Conservation (phyloP, 2,797 vertebrate species). For the Sebastes aleutianus region DNA sequence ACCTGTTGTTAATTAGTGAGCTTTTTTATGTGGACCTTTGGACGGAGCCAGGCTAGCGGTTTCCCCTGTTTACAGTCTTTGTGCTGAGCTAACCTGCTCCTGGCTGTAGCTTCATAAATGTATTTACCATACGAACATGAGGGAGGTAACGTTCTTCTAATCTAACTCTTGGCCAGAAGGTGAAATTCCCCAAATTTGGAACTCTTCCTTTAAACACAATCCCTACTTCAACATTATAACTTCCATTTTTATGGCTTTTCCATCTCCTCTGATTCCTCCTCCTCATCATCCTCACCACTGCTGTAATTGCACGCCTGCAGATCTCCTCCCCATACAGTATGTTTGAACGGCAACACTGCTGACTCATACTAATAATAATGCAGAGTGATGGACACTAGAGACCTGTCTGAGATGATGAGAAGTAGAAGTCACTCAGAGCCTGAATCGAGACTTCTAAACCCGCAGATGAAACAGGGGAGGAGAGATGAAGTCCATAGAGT, state of each 20-base stretch:
- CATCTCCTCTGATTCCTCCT: background rate
- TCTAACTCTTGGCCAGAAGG: background rate
- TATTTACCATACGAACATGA: background rate
- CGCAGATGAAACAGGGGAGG: constrained; percentile 40
- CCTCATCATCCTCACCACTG: background rate
- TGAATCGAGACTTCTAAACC: constrained; percentile 37
- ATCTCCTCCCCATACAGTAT: background rate
- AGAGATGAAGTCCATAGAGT: constrained; percentile 28
- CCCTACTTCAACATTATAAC: background rate
- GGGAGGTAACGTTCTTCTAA: background rate
- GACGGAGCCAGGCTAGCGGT: no score
- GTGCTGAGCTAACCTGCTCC: no score
- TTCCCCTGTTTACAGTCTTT: no score
- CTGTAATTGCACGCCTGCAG: background rate
- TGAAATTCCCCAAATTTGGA: background rate
- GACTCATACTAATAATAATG: constrained; percentile 40
- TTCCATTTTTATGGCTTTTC: background rate
- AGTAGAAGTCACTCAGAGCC: constrained; percentile 37
- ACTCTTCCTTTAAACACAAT: background rate
- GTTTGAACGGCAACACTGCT: background rate
- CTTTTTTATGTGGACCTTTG: background rate
- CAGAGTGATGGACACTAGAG: constrained; percentile 37
- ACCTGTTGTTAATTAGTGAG: background rate
- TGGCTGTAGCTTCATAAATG: background rate
- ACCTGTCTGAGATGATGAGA: constrained; percentile 41